Conservation (phyloP, 2,888 invertebrate species). For the Luperina testacea region DNA sequence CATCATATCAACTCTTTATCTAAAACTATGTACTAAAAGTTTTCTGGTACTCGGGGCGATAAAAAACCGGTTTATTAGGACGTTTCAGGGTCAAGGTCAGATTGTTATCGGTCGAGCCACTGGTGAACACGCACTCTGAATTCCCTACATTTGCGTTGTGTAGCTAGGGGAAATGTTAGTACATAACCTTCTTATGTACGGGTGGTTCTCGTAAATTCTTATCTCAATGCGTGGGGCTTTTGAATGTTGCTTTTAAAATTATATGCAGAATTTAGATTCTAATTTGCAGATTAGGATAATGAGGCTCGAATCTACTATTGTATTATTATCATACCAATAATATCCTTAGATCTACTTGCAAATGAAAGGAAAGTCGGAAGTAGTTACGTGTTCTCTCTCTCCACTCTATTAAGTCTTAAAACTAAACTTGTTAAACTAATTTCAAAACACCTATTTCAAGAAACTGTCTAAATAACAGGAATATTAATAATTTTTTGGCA, state of each 20-base stretch:
- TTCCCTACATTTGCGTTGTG: constrained; percentile 33
- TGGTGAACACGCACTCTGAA: constrained; percentile 54
- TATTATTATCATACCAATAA: background rate
- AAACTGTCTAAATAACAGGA: no score
- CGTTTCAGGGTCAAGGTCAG: constrained; percentile 49
- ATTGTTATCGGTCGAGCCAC: constrained; percentile 45
- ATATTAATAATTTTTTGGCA: no score
- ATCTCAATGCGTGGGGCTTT: constrained; percentile 37
- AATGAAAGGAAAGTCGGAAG: background rate
- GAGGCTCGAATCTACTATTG: background rate
- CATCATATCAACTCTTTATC: constrained; percentile 41
- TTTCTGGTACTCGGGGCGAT: constrained; percentile 55
- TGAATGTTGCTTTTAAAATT: constrained; percentile 43
- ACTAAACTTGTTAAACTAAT: no score
- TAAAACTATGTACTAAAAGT: constrained; percentile 50
- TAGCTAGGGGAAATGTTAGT: constrained; percentile 36
- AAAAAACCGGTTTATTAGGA: constrained; percentile 53
- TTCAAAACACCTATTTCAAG: no score
- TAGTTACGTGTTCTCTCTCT: no score
- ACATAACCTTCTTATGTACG: constrained; percentile 39
- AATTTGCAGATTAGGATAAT: constrained; percentile 41
- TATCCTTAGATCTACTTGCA: background rate
- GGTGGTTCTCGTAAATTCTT: constrained; percentile 45
- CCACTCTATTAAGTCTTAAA: no score
- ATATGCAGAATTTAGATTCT: constrained; percentile 55